phyloP scores from a whole-genome alignment of 2,888 invertebrate genomes.

The Orthonychiurus folsomi region DNA sequence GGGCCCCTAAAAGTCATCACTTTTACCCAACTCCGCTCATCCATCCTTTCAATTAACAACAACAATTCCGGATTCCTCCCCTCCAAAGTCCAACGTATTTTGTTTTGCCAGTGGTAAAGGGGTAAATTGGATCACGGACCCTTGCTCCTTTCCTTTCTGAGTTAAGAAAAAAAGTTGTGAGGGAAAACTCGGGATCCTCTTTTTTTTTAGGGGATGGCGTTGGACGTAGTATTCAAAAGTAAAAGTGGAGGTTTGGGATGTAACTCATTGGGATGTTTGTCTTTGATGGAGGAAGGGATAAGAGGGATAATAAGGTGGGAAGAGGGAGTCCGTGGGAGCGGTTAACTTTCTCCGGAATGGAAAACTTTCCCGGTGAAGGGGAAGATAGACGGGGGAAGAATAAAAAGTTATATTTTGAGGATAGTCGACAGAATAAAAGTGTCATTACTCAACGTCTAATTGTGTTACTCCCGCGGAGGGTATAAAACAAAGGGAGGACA shows the following conservation, averaged over 20 bases:
- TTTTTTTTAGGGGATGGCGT: conserved; percentile 12
- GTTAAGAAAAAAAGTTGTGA: neutral
- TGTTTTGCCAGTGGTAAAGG: neutral
- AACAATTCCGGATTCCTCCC: neutral
- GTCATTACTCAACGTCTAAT: conserved; percentile 36
- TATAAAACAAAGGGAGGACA: conserved; percentile 33
- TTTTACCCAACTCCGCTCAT: neutral
- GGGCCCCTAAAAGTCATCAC: no score
- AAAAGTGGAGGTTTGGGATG: no score
- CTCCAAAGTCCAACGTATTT: neutral
- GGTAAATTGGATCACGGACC: neutral
- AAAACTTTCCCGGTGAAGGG: conserved; percentile 5
- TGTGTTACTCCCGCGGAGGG: conserved; percentile 32
- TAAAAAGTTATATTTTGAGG: conserved; percentile 26
- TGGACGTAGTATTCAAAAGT: no score
- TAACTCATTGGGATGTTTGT: conserved; percentile 22
- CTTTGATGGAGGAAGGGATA: conserved; percentile 26
- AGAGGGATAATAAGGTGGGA: conserved; percentile 29
- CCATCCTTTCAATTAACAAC: conserved; percentile 1
- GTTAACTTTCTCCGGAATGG: conserved; percentile 8
- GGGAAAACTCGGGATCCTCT: neutral
- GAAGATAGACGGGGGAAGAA: conserved; percentile 11
- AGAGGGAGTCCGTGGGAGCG: conserved; percentile 10
- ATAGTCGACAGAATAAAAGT: conserved; percentile 29
- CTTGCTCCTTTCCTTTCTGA: neutral